These are phyloP conservation scores for Tribolium freemani DNA, from an alignment of 2,888 invertebrate genomes.

Conservation along the genomic window DNA sequence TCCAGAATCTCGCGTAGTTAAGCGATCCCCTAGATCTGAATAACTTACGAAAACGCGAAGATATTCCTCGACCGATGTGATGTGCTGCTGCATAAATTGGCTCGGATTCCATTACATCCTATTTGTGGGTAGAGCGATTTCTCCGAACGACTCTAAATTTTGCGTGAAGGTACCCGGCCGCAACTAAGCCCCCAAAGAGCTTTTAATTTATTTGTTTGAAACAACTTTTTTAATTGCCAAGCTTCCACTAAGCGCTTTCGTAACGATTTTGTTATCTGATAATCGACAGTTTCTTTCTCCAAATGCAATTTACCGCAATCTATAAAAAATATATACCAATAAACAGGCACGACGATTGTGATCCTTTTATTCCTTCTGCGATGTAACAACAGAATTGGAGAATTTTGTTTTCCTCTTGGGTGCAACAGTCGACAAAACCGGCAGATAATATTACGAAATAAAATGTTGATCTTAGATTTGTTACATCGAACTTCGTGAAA, in stretches of 20 bases:
- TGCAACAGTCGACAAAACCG: slow-evolving; percentile 19
- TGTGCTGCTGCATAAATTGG: slow-evolving; percentile 39
- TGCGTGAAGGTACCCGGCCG: slow-evolving; percentile 9
- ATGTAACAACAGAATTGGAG: slow-evolving; percentile 13
- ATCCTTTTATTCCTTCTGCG: slow-evolving; percentile 16
- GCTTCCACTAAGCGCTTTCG: background rate
- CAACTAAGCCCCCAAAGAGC: background rate
- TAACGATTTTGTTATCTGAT: background rate
- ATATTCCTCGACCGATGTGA: slow-evolving; percentile 27
- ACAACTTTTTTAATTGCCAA: background rate
- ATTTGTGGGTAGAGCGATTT: slow-evolving; percentile 33
- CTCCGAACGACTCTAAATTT: slow-evolving; percentile 31
- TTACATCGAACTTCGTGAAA: background rate
- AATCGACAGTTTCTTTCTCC: background rate
- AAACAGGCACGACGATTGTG: slow-evolving; percentile 10
- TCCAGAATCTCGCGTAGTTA: slow-evolving; percentile 18
- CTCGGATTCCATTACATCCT: slow-evolving; percentile 39
- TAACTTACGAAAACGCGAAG: slow-evolving; percentile 37
- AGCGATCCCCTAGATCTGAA: slow-evolving; percentile 31
- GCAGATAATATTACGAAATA: slow-evolving; percentile 8
- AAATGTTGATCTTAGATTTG: slow-evolving; percentile 25
- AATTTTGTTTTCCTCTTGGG: slow-evolving; percentile 35
- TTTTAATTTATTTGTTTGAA: background rate
- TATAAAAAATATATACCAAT: slow-evolving; percentile 23
- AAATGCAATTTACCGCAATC: slow-evolving; percentile 12